A percentile compares a stretch with the other conserved stretches of the same genome.
phyloP scores from a whole-genome alignment of 2,797 vertebrate genomes.

The Etheostoma nigrum region DNA sequence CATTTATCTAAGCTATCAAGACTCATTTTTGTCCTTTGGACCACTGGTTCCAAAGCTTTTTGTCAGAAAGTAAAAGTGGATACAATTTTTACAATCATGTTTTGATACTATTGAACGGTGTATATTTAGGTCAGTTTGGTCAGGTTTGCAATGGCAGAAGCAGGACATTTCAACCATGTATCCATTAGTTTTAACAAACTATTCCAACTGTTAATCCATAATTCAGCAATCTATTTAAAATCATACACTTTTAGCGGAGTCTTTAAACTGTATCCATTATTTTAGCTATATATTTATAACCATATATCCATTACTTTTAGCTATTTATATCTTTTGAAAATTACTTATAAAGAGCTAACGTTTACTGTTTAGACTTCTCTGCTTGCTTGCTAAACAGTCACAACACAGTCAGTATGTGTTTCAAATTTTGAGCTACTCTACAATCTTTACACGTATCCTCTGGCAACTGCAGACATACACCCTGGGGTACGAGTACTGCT shows the following conservation, averaged over 20 bases:
- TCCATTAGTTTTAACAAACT: not conserved
- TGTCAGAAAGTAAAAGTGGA: not conserved
- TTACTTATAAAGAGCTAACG: not conserved
- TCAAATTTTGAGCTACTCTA: not conserved
- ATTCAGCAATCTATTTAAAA: not conserved
- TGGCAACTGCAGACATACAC: not conserved
- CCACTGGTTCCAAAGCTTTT: not conserved
- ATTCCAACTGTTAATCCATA: not conserved
- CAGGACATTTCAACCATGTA: not conserved
- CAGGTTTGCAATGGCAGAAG: not conserved
- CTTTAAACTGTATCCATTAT: not conserved
- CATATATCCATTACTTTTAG: not conserved
- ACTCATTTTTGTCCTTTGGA: not conserved
- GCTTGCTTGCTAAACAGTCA: not conserved
- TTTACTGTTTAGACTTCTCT: not conserved
- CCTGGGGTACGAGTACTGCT: not conserved
- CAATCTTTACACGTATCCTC: not conserved
- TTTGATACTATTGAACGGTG: not conserved
- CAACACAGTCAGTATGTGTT: not conserved
- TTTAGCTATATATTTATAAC: not conserved
- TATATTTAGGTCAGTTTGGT: not conserved
- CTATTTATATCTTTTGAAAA: not conserved
- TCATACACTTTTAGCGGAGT: not conserved
- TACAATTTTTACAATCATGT: not conserved
- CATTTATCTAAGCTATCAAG: conserved; percentile 39